Percentiles rank a stretch among this genome's conserved stretches.
These are phyloP conservation scores for Eriocheir sinensis DNA, from an alignment of 1,140 invertebrate species.

Conservation along the genomic window DNA sequence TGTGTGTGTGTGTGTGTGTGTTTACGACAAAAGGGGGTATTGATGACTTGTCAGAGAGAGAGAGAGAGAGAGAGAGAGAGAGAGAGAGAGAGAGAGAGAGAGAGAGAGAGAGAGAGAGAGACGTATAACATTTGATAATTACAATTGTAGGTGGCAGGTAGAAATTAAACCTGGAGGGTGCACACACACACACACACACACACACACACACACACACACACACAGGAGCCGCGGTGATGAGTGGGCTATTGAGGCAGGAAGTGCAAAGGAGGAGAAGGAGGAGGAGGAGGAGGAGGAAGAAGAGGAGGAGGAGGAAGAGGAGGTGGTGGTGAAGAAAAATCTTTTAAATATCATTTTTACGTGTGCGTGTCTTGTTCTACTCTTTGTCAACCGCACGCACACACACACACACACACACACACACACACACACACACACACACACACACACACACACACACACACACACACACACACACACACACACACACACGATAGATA, in stretches of 20 bases:
- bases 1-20: too few relatives aligned
- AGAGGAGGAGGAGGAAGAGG: background rate
- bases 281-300: background rate
- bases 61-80: constrained; percentile 23
- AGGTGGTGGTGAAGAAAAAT: background rate
- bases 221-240: background rate
- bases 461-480: background rate
- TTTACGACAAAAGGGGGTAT: too few relatives aligned
- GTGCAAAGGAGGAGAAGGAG: background rate
- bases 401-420: background rate
- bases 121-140: background rate
- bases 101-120: background rate
- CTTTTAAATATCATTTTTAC: background rate
- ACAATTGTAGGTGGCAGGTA: background rate
- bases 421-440: background rate
- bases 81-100: constrained; percentile 20
- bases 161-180: background rate
- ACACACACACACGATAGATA: background rate
- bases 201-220: constrained; percentile 21
- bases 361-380: background rate
- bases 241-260: background rate
- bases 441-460: background rate
- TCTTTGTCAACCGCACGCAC: too few relatives aligned
- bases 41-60: constrained; percentile 24
- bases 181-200: background rate